These are phyloP conservation scores for Cantharis nigra DNA, from an alignment of 2,888 invertebrate species.

Conservation along the genomic window DNA sequence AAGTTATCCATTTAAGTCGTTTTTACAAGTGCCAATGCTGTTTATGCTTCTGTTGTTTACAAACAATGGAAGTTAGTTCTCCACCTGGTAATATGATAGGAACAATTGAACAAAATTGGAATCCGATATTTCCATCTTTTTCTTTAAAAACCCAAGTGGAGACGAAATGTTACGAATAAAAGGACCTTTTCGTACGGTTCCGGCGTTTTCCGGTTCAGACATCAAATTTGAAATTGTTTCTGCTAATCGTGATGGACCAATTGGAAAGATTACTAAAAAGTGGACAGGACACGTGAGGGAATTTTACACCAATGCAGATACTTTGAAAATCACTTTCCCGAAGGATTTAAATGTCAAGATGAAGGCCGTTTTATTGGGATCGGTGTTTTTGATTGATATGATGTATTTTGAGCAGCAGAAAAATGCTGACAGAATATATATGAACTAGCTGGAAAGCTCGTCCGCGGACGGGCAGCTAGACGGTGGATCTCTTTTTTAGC, in stretches of 20 bases:
- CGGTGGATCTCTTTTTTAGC: too few relatives aligned
- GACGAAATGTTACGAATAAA: constrained; percentile 77
- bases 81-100: constrained; percentile 75
- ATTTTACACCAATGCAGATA: constrained; percentile 82
- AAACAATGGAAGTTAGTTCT: constrained; percentile 77
- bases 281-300: constrained; percentile 85
- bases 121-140: constrained; percentile 73
- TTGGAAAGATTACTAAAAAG: constrained; percentile 87
- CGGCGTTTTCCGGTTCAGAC: constrained; percentile 81
- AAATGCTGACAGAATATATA: background rate
- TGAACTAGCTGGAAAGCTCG: too few relatives aligned
- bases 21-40: constrained; percentile 82
- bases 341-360: constrained; percentile 84
- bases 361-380: constrained; percentile 79
- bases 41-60: constrained; percentile 83
- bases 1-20: constrained; percentile 84
- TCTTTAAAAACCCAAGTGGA: constrained; percentile 72
- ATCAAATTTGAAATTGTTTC: constrained; percentile 83
- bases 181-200: constrained; percentile 79
- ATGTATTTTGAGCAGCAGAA: background rate
- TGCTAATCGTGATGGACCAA: constrained; percentile 72
- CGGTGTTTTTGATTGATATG: constrained; percentile 72
- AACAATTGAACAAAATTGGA: constrained; percentile 76
- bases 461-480: too few relatives aligned
- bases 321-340: constrained; percentile 88